phyloP scores from a whole-genome alignment of 2,113 vertebrate species.

The Aphyosemion australe region DNA sequence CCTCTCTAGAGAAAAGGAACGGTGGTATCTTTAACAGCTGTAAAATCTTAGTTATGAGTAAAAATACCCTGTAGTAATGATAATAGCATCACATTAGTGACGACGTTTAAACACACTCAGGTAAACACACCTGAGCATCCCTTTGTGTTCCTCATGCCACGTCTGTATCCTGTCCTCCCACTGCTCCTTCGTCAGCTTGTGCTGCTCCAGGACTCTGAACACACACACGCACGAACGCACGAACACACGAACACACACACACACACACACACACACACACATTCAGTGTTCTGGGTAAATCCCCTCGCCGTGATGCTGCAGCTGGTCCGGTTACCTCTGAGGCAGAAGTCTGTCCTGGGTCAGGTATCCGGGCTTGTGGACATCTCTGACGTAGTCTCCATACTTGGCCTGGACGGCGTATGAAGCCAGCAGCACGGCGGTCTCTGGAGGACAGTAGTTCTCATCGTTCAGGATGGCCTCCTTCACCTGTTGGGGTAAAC shows the following conservation, averaged over 20 bases:
- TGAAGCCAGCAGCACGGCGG: slow-evolving; percentile 93
- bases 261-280: slow-evolving; percentile 27
- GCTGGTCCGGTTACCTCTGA: slow-evolving; percentile 88
- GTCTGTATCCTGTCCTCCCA: slow-evolving; percentile 99
- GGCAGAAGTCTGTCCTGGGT: slow-evolving; percentile 93
- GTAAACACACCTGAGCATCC: slow-evolving; percentile 89
- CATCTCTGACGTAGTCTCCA: slow-evolving; percentile 90
- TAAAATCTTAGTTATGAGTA: too few species aligned
- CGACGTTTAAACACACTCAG: slow-evolving; percentile 35
- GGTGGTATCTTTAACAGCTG: not conserved
- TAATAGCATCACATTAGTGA: not conserved
- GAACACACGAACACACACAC: not conserved
- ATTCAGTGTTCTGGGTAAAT: too few species aligned
- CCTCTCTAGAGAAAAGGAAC: slow-evolving; percentile 81
- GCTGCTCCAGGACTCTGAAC: slow-evolving; percentile 93
- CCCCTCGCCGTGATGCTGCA: not conserved
- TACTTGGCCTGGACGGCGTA: slow-evolving; percentile 97
- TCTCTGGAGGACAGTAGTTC: slow-evolving; percentile 98
- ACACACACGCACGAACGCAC: slow-evolving; percentile 9
- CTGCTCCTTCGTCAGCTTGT: slow-evolving; percentile 98
- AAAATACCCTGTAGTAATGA: too few species aligned
- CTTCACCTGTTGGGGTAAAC: slow-evolving; percentile 85
- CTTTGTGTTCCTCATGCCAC: slow-evolving; percentile 96
- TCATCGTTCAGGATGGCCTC: slow-evolving; percentile 97
- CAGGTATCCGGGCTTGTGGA: slow-evolving; percentile 92